phyloP scores from a whole-genome alignment of 2,888 invertebrate genomes.

The Thereva nobilitata region DNA sequence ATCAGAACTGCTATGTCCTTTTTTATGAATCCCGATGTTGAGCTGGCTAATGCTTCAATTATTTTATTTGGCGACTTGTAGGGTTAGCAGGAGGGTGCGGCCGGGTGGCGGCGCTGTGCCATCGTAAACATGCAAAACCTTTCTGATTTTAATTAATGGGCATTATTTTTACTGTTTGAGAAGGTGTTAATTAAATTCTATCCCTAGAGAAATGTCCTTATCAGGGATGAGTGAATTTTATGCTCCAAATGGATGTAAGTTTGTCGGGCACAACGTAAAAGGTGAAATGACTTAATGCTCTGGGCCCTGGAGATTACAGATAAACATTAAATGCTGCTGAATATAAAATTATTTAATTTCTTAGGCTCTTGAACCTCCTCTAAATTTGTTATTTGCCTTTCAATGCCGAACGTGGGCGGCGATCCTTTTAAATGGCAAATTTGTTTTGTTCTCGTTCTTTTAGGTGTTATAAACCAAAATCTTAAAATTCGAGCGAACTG shows the following conservation, averaged over 20 bases:
- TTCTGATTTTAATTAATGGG: slow-evolving; percentile 39
- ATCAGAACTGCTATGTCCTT: slow-evolving; percentile 19
- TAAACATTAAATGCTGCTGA: too few relatives aligned
- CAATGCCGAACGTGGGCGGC: too few relatives aligned
- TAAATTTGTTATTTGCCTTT: too few relatives aligned
- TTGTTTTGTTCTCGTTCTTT: too few relatives aligned
- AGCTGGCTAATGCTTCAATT: slow-evolving; percentile 20
- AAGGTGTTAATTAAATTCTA: slow-evolving; percentile 40
- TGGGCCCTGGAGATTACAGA: slow-evolving; percentile 1
- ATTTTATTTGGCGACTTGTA: background rate
- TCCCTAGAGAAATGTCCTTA: slow-evolving; percentile 34
- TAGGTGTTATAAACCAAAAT: too few relatives aligned
- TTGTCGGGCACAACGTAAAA: slow-evolving; percentile 3
- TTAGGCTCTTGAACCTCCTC: too few relatives aligned
- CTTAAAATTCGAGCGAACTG: too few relatives aligned
- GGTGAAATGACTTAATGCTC: slow-evolving; percentile 16
- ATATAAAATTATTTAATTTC: too few relatives aligned
- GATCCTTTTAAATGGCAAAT: too few relatives aligned
- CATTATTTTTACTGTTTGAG: slow-evolving; percentile 33
- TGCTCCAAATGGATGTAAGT: slow-evolving; percentile 8
- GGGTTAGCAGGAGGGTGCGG: background rate
- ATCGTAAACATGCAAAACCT: slow-evolving; percentile 39
- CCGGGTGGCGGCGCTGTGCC: slow-evolving; percentile 7
- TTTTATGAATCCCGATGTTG: slow-evolving; percentile 18
- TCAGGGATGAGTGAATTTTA: slow-evolving; percentile 27